phyloP scores from a whole-genome alignment of 2,113 vertebrate species.

The Phocoena phocoena region DNA sequence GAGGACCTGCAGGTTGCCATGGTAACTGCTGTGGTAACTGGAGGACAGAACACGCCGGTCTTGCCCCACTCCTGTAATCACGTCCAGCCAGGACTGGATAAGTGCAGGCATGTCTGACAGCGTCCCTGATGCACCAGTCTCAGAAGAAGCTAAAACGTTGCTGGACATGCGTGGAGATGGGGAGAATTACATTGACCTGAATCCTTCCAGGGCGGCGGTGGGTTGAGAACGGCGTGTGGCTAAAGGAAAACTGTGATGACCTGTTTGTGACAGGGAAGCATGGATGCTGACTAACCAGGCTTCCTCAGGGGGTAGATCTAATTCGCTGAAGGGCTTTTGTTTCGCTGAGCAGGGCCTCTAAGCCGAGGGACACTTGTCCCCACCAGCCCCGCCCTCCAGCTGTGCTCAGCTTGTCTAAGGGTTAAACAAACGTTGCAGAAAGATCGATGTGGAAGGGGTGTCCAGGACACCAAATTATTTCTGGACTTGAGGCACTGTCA shows the following conservation, averaged over 20 bases:
- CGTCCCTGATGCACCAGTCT: not conserved
- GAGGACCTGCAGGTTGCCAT: slow-evolving; percentile 21
- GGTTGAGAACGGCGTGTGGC: not conserved
- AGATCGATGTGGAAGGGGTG: not conserved
- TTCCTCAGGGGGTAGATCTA: slow-evolving; percentile 14
- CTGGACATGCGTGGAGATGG: not conserved
- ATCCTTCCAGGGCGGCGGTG: not conserved
- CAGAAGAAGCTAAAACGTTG: not conserved
- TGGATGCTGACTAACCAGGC: not conserved
- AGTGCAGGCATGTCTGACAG: not conserved
- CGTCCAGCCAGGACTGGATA: not conserved
- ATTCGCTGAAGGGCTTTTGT: not conserved
- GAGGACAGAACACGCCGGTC: not conserved
- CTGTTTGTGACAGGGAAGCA: not conserved
- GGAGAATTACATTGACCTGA: not conserved
- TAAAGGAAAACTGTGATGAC: not conserved
- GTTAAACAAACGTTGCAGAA: not conserved
- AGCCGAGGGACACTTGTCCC: not conserved
- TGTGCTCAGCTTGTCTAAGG: not conserved
- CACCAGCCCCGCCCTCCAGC: not conserved
- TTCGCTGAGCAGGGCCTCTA: not conserved
- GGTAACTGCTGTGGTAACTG: not conserved
- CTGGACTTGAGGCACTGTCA: not conserved
- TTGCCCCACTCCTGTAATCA: not conserved
- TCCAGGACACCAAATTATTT: not conserved